Base-by-base conservation (phyloP, 2,888 invertebrate species). In the Limulus polyphemus region DNA sequence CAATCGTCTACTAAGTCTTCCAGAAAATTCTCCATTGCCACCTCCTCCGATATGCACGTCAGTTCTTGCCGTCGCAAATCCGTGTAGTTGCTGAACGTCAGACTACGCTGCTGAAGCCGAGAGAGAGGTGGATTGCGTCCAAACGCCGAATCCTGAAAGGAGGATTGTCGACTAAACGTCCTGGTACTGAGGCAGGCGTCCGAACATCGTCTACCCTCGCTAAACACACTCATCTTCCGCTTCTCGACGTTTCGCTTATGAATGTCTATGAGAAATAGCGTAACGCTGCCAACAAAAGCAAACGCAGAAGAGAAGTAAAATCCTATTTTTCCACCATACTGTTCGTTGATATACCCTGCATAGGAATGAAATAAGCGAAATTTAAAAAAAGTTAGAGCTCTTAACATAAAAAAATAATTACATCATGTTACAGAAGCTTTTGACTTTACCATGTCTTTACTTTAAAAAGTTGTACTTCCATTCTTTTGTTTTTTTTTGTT, bases 251-350 rank as follows among this genome's bases (percentile, higher is more conserved):
- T 85, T 68, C 87, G 80, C 69, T 85, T 80, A 74, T 88, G 87
- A 65, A 88, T 79, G 77, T 89, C 88, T 69, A 89, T 88, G 73
- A 89, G 83, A 78, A 89, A 89, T 65, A 89, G 81, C 11, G 86
- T 83, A 68, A 87, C 78, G 65, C 87, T 86, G 14, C 88, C 88
- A 58, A 87, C 81, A 63, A 88, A 79, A 17, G 86, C 85, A 75
- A 87, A 87, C 10, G 86, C 84, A 4, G 87, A 86, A 73, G 88
- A 87, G 78, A 89, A 86, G 79, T 88, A 89, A 77, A 88, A 90
- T 12, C 89, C 89, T 14, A 85, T 83, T 72, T 87, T 85, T 68
- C 84, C 84, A 4, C 87, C 87, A 72, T 84, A 86, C 7, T 83
- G 83, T 57, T 84, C 83, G 77, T 87, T 88, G 76, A 89, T 85